Base-by-base conservation (phyloP, 2,797 vertebrate genomes). In the Rhinophrynus dorsalis region DNA sequence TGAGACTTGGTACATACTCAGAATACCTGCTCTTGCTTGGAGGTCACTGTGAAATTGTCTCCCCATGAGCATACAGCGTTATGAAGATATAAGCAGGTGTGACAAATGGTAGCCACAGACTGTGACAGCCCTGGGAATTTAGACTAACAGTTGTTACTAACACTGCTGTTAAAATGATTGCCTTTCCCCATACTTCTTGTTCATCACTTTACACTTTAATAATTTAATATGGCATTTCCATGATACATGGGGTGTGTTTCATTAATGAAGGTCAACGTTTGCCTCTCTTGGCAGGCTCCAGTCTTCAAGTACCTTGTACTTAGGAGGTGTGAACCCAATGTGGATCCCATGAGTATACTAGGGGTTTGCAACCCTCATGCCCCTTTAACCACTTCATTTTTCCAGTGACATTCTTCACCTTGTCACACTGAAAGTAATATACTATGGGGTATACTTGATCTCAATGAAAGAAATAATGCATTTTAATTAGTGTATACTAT, bases 51-150 rank as follows among this genome's bases (percentile, higher is more conserved):
- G 62, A 67, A 67, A 73, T 73, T 59, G 70, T 40, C 56, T 67
- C 56, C 55, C 47, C 69, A 27, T 42, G 65, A 59, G 33, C 50
- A 32, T 57, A 24, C 33, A 33, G 30, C 30, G 23, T 73, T 66
- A 60, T 66, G 69, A 66, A 73, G 62, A 73, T 54, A 66, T 66
- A 66, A 73, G 62, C 70, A 73, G 62, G 70, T 67, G 70, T 73
- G 70, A 72, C 69, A 72, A 72, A 72, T 72, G 61, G 69, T 65
- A 44, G 61, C 69, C 61, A 45, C 54, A 52, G 54, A 65, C 70
- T 66, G 70, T 73, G 70, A 73, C 70, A 73, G 70, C 70, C 56
- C 55, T 67, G 70, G 70, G 70, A 72, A 72, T 72, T 72, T 66
- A 42, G 33, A 44, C 61, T 65, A 72, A 66, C 70, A 66, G 44